phyloP scores from a whole-genome alignment of 1,140 invertebrate species.

The Gryon sp. region DNA sequence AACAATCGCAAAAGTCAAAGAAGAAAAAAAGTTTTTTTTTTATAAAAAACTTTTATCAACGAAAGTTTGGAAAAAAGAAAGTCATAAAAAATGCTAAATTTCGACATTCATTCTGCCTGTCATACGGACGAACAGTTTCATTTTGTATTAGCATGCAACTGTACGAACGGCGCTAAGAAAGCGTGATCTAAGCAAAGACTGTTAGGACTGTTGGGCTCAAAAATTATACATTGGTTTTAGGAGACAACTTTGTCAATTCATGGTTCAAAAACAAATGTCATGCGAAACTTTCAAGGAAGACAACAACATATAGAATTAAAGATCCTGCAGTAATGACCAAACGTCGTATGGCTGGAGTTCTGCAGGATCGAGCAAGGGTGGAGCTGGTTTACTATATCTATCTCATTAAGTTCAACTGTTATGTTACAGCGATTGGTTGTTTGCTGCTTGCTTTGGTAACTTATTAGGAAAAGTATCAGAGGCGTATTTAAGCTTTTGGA shows the following conservation, averaged over 20 bases:
- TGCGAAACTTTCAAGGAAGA: not conserved
- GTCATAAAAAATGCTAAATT: constrained; percentile 22
- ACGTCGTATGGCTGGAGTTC: constrained; percentile 70
- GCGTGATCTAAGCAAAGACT: constrained; percentile 70
- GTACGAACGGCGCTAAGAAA: constrained; percentile 62
- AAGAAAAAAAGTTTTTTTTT: not conserved
- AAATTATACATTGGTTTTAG: too few relatives aligned
- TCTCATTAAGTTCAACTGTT: constrained; percentile 19
- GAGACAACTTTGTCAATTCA: too few relatives aligned
- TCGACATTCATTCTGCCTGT: constrained; percentile 43
- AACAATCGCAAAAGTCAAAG: not conserved
- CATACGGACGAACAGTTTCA: constrained; percentile 33
- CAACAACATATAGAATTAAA: constrained; percentile 54
- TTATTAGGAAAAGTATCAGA: constrained; percentile 24
- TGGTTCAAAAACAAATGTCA: too few relatives aligned
- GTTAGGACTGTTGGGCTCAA: constrained; percentile 56
- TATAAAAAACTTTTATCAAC: not conserved
- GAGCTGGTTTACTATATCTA: constrained; percentile 34
- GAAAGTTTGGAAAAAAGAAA: constrained; percentile 6
- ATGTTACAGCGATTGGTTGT: constrained; percentile 12
- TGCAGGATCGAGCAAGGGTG: constrained; percentile 69
- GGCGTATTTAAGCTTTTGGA: constrained; percentile 37
- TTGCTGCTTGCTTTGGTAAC: constrained; percentile 35
- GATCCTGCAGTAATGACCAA: constrained; percentile 71
- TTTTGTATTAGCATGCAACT: constrained; percentile 53